phyloP scores from a whole-genome alignment of 2,113 vertebrate genomes.

The Oryzias woworae region DNA sequence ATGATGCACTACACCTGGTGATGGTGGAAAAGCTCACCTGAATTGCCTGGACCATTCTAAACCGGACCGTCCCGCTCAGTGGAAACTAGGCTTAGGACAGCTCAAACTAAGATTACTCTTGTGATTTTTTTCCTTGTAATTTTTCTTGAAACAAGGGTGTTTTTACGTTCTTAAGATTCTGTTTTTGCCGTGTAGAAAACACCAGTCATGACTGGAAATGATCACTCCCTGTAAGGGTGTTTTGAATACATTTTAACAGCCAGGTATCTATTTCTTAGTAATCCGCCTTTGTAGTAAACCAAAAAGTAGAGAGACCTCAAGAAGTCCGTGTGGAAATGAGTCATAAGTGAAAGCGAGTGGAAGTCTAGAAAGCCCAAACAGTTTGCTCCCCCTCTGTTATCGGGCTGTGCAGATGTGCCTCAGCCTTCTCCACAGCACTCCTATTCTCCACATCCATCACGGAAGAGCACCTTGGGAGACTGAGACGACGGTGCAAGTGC shows the following conservation, averaged over 20 bases:
- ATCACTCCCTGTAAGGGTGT: background rate
- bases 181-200: background rate
- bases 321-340: conserved; percentile 49
- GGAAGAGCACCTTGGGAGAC: conserved; percentile 73
- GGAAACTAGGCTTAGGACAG: too few species aligned
- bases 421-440: conserved; percentile 59
- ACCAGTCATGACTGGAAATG: background rate
- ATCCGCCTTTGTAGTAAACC: conserved; percentile 27
- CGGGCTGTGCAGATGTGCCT: conserved; percentile 71
- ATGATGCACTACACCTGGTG: too few species aligned
- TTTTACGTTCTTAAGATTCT: too few species aligned
- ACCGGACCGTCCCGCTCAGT: too few species aligned
- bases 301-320: conserved; percentile 39
- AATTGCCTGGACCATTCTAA: too few species aligned
- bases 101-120: too few species aligned
- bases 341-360: conserved; percentile 49
- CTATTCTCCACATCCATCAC: conserved; percentile 75
- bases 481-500: conserved; percentile 62
- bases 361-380: conserved; percentile 53
- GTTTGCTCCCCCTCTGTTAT: conserved; percentile 70
- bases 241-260: conserved; percentile 11
- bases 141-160: too few species aligned
- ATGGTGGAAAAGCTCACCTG: too few species aligned
- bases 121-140: too few species aligned
- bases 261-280: conserved; percentile 41